phyloP scores from a whole-genome alignment of 2,888 invertebrate genomes.

The Marronus borbonicus region DNA sequence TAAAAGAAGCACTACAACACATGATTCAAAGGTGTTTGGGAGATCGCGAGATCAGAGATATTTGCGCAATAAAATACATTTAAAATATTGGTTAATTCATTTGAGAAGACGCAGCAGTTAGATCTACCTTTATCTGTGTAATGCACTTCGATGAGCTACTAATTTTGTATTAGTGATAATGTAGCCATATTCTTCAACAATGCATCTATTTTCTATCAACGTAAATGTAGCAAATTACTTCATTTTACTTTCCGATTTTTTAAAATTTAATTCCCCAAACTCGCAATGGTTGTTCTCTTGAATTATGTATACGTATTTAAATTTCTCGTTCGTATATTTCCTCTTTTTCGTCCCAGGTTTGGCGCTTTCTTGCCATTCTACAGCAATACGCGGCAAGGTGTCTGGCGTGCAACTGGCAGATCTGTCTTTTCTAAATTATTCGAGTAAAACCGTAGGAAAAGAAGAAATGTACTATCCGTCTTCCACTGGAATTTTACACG shows the following conservation, averaged over 20 bases:
- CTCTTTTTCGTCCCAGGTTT: slow-evolving; percentile 12
- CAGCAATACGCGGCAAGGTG: slow-evolving; percentile 19
- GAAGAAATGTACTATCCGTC: slow-evolving; percentile 18
- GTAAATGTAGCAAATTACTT: slow-evolving; percentile 12
- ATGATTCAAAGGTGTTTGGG: too few relatives aligned
- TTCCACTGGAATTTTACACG: slow-evolving; percentile 29
- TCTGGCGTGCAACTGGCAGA: slow-evolving; percentile 42
- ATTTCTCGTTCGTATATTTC: slow-evolving; percentile 37
- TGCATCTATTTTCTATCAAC: slow-evolving; percentile 3
- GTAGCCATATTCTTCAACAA: not conserved
- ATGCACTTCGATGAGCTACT: too few relatives aligned
- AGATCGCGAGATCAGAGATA: too few relatives aligned
- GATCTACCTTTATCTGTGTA: too few relatives aligned
- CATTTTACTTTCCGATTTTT: slow-evolving; percentile 30
- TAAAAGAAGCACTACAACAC: too few relatives aligned
- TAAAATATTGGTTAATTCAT: too few relatives aligned
- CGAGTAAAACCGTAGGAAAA: slow-evolving; percentile 30
- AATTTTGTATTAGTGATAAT: too few relatives aligned
- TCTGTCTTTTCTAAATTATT: slow-evolving; percentile 43
- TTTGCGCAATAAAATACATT: too few relatives aligned
- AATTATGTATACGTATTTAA: slow-evolving; percentile 45
- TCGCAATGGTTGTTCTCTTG: slow-evolving; percentile 40
- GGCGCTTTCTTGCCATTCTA: slow-evolving; percentile 15
- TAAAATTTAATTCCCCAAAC: slow-evolving; percentile 38
- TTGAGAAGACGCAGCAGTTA: too few relatives aligned